Evolutionary conservation across 2,888 invertebrate genomes (phyloP).

Genomic region (Tupiocoris notatus): DNA sequence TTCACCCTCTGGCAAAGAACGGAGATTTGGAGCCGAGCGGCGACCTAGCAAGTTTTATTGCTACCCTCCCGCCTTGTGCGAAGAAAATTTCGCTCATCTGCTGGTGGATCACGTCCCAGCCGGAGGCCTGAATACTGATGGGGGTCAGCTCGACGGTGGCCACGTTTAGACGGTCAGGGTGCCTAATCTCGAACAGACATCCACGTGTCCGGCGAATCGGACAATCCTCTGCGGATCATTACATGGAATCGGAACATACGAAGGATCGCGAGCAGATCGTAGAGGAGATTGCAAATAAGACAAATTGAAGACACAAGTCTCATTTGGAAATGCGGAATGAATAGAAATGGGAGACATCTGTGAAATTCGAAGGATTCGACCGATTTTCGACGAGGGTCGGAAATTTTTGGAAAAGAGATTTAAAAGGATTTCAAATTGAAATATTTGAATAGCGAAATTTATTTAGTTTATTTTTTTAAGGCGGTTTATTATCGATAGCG

Average conservation of each 20-base stretch:
- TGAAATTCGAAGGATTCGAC: too few relatives aligned
- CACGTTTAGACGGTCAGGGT: neutral
- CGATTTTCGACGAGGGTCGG: too few relatives aligned
- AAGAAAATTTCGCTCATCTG: slow-evolving; percentile 25
- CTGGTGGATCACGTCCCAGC: slow-evolving; percentile 32
- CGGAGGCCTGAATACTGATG: slow-evolving; percentile 31
- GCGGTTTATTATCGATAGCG: too few relatives aligned
- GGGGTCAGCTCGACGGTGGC: neutral
- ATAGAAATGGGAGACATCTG: too few relatives aligned
- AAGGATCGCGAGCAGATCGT: neutral
- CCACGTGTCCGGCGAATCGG: slow-evolving; percentile 8
- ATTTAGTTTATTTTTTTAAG: too few relatives aligned
- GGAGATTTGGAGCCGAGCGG: neutral
- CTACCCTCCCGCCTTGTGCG: neutral
- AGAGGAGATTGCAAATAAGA: neutral
- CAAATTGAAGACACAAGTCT: neutral
- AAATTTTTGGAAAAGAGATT: too few relatives aligned
- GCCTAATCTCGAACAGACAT: slow-evolving; percentile 30
- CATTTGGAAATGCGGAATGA: too few relatives aligned
- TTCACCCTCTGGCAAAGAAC: neutral
- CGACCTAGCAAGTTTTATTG: slow-evolving; percentile 4
- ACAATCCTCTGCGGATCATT: neutral
- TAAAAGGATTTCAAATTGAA: too few relatives aligned
- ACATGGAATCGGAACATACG: neutral
- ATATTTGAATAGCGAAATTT: too few relatives aligned